phyloP scores from a whole-genome alignment of 2,113 vertebrate genomes.

The Siphamia tubifer region DNA sequence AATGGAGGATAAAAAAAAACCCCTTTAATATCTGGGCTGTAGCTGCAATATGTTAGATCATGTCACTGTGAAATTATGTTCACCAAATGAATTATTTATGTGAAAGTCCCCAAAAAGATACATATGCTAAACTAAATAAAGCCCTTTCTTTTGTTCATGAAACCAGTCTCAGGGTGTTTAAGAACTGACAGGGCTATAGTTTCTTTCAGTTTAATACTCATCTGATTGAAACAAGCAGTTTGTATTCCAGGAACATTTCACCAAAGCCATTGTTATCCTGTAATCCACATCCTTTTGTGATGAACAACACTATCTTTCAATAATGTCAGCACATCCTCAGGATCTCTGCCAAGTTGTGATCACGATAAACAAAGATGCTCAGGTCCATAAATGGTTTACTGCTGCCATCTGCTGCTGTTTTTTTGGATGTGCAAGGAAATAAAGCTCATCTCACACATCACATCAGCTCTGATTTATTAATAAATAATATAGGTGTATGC shows the following conservation, averaged over 20 bases:
- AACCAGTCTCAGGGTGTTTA: no score
- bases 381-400: not conserved
- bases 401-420: slow-evolving; percentile 36
- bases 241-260: not conserved
- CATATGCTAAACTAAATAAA: no score
- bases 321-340: slow-evolving; percentile 17
- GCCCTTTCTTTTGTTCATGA: no score
- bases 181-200: no score
- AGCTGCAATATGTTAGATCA: not conserved
- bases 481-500: no score
- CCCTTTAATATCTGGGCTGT: not conserved
- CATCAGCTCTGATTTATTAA: not conserved
- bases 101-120: no score
- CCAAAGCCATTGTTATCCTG: not conserved
- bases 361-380: not conserved
- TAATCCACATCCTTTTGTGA: not conserved
- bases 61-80: not conserved
- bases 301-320: slow-evolving; percentile 1
- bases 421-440: not conserved
- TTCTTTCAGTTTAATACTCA: no score
- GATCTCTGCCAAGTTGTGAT: not conserved
- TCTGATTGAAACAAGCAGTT: not conserved
- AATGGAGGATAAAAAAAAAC: not conserved
- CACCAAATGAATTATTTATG: no score
- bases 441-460: not conserved